Base-by-base conservation (phyloP, 2,797 vertebrate species). In the Aulostomus chinensis region DNA sequence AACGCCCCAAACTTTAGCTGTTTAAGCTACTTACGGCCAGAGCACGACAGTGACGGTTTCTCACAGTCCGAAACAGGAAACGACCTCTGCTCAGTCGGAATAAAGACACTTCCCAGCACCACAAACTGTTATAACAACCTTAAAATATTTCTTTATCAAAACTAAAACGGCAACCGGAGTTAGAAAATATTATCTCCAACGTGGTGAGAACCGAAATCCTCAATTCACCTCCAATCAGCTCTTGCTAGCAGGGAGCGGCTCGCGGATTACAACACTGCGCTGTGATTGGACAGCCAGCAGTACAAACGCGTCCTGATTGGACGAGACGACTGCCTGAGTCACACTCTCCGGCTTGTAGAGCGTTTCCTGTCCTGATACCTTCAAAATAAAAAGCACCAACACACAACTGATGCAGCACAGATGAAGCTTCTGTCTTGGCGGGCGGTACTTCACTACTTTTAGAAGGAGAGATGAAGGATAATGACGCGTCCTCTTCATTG, bases 351-450 rank as follows among this genome's bases (percentile, higher is more conserved):
- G 2, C 0, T 9, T 0, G 3, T 9, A 29, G 4, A 10, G 5
- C 1, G 4, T 20, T 15, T 35, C 38, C 58, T 34, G 21, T 2
- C 0, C 1, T 0, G 0, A 11, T 7, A 11, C 48, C 18, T 69
- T 73, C 77, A 74, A 1, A 79, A 56, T 79, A 79, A 74, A 64
- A 64, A 0, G 1, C 7, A 24, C 2, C 7, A 22, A 12, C 20
- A 16, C 21, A 28, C 8, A 24, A 33, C 2, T 9, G 0, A n/a
- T 2, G 20, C 8, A 36, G 9, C 4, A 13, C 9, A 20, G 2
- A 16, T 8, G 15, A 21, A 37, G 11, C 35, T 5, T 18, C 17
- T 4, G 6, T 21, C n/a, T n/a, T n/a, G n/a, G n/a, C n/a, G n/a
- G n/a, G n/a, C n/a, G n/a, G n/a, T n/a, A n/a, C n/a, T n/a, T n/a